A percentile compares a stretch with the other conserved stretches of the same genome.
phyloP scores from a whole-genome alignment of 2,113 vertebrate genomes.

The Crypturellus undulatus region DNA sequence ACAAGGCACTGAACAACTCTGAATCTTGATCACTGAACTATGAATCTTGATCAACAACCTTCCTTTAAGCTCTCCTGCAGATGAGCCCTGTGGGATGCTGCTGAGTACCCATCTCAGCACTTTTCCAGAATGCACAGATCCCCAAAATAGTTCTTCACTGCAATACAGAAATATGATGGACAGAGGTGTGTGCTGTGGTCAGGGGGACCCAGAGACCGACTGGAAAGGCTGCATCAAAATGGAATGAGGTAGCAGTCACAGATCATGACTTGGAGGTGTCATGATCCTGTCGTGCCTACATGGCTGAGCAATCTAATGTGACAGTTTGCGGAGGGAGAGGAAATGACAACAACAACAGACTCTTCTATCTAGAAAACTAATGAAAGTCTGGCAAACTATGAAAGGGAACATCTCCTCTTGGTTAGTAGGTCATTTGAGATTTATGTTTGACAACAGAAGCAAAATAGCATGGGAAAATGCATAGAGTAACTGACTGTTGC shows the following conservation, averaged over 20 bases:
- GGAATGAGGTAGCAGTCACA: not conserved
- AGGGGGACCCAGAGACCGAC: not conserved
- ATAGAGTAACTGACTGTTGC: not conserved
- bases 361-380: slow-evolving; percentile 40
- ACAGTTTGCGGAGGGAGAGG: slow-evolving; percentile 43
- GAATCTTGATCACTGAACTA: not conserved
- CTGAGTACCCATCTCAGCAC: not conserved
- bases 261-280: not conserved
- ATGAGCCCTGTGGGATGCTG: not conserved
- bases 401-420: not conserved
- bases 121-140: not conserved
- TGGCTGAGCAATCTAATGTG: not conserved
- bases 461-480: not conserved
- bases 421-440: slow-evolving; percentile 11
- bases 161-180: not conserved
- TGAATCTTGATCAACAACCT: not conserved
- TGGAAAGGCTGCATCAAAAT: not conserved
- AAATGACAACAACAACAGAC: not conserved
- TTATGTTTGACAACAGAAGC: slow-evolving; percentile 3
- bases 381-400: slow-evolving; percentile 40
- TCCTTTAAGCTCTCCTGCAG: not conserved
- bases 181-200: not conserved
- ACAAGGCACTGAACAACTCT: not conserved
- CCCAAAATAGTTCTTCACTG: not conserved
- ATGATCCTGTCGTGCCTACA: no score